Percentiles rank a stretch among this genome's conserved stretches.
These are phyloP conservation scores for Drosophila quinaria DNA, from an alignment of 2,888 invertebrate genomes.

Conservation along the genomic window DNA sequence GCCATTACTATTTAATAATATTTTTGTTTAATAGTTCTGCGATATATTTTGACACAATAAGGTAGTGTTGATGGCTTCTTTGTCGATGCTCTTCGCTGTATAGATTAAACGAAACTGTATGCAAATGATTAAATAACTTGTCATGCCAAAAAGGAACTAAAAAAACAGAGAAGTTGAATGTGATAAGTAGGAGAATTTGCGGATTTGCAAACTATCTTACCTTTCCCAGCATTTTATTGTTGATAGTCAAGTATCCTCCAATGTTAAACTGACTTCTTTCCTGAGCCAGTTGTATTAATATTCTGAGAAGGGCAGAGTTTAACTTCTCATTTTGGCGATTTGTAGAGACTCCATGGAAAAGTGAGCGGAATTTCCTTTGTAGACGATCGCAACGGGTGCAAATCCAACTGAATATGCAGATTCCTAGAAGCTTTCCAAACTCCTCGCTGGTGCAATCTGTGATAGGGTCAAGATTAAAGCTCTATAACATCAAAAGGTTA, in stretches of 20 bases:
- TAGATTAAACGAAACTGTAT: slow-evolving; percentile 60
- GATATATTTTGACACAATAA: slow-evolving; percentile 5
- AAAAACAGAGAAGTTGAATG: not conserved
- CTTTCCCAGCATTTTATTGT: slow-evolving; percentile 57
- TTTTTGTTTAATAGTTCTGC: not conserved
- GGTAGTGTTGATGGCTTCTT: not conserved
- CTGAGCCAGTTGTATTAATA: slow-evolving; percentile 60
- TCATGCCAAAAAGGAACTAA: slow-evolving; percentile 21
- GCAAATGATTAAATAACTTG: slow-evolving; percentile 25
- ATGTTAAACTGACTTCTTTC: slow-evolving; percentile 53
- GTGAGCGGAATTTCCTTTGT: slow-evolving; percentile 39
- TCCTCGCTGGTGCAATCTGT: slow-evolving; percentile 37
- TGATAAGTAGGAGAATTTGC: not conserved
- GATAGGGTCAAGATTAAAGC: not conserved
- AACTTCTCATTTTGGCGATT: slow-evolving; percentile 53
- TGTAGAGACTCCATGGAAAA: slow-evolving; percentile 34
- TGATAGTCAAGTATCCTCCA: slow-evolving; percentile 58
- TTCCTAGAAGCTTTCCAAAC: slow-evolving; percentile 28
- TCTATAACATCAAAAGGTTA: not conserved
- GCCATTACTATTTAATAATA: too few relatives aligned
- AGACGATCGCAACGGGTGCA: slow-evolving; percentile 60
- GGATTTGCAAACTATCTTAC: slow-evolving; percentile 28
- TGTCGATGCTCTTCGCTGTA: not conserved
- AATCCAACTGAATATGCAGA: slow-evolving; percentile 51
- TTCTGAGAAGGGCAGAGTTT: slow-evolving; percentile 45